Percentiles rank a stretch among this genome's conserved stretches.
Conservation (phyloP, 2,888 invertebrate genomes). For the Teleogryllus oceanicus region DNA sequence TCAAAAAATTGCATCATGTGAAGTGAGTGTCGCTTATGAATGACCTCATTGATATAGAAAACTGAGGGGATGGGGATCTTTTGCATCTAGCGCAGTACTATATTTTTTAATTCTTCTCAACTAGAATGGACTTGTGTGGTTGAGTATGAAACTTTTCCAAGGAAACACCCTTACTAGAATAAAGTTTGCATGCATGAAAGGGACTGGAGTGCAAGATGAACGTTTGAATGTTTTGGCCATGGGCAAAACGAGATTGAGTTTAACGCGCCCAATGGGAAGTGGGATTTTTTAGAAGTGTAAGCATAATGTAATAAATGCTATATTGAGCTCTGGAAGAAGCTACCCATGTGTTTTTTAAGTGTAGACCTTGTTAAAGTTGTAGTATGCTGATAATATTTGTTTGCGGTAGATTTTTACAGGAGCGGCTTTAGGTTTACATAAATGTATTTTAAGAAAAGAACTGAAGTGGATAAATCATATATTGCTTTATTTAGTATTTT, state of each 20-base stretch:
- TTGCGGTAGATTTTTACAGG: not conserved
- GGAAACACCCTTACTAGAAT: not conserved
- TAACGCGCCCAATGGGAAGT: conserved; percentile 10
- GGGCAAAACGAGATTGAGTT: not conserved
- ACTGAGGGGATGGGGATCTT: not conserved
- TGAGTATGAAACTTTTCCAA: conserved; percentile 7
- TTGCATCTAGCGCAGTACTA: not conserved
- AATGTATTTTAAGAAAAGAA: not conserved
- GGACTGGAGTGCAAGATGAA: conserved; percentile 11
- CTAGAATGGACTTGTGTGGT: conserved; percentile 1
- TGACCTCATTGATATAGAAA: conserved; percentile 4
- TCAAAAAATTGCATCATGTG: not conserved
- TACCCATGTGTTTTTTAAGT: conserved; percentile 3
- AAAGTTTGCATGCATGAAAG: not conserved
- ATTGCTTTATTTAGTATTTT: conserved; percentile 1
- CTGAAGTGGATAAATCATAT: not conserved
- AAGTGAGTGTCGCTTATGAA: not conserved
- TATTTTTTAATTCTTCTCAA: not conserved
- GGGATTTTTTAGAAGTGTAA: conserved; percentile 10
- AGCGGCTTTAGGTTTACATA: conserved; percentile 3
- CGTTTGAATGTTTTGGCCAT: not conserved
- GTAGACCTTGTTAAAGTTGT: conserved; percentile 7
- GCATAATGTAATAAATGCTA: not conserved
- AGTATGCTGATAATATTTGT: conserved; percentile 2
- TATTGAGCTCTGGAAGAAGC: conserved; percentile 18